These are phyloP conservation scores for Pholis gunnellus DNA, from an alignment of 2,113 vertebrate genomes.

Conservation along the genomic window DNA sequence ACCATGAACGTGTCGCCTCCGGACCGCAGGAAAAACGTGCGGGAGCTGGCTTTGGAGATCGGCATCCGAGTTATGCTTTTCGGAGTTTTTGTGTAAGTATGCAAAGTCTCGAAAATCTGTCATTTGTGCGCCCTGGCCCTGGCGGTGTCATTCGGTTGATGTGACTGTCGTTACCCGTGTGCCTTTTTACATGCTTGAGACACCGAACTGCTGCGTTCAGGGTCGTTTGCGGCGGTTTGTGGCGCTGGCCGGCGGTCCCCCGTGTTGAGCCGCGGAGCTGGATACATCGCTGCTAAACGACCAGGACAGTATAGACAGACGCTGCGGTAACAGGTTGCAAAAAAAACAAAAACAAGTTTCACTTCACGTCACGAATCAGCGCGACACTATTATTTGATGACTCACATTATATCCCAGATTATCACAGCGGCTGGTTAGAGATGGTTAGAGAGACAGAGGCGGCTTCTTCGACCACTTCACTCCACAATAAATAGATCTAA, in stretches of 20 bases:
- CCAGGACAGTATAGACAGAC: neutral
- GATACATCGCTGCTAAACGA: constrained; percentile 6
- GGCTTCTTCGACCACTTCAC: constrained; percentile 13
- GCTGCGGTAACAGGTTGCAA: constrained; percentile 74
- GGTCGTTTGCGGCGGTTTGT: constrained; percentile 29
- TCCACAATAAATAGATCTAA: neutral
- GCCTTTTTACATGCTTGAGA: neutral
- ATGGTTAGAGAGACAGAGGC: neutral
- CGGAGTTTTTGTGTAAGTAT: constrained; percentile 87
- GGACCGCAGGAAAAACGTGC: constrained; percentile 83
- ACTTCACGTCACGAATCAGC: neutral
- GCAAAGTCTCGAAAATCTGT: neutral
- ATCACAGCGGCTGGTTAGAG: neutral
- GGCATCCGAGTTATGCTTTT: constrained; percentile 85
- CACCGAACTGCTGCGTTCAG: constrained; percentile 14
- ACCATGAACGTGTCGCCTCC: constrained; percentile 84
- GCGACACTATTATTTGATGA: neutral
- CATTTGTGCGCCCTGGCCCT: too few relatives aligned
- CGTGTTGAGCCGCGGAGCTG: constrained; percentile 16
- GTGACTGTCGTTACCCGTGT: neutral
- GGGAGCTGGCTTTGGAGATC: constrained; percentile 83
- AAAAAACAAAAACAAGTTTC: constrained; percentile 22
- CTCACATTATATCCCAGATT: neutral
- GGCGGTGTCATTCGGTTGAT: neutral
- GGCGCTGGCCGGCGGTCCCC: constrained; percentile 49